A percentile compares a stretch with the other conserved stretches of the same genome.
These are phyloP conservation scores for Hoplostethus atlanticus DNA, from an alignment of 2,797 vertebrate species.

Conservation along the genomic window DNA sequence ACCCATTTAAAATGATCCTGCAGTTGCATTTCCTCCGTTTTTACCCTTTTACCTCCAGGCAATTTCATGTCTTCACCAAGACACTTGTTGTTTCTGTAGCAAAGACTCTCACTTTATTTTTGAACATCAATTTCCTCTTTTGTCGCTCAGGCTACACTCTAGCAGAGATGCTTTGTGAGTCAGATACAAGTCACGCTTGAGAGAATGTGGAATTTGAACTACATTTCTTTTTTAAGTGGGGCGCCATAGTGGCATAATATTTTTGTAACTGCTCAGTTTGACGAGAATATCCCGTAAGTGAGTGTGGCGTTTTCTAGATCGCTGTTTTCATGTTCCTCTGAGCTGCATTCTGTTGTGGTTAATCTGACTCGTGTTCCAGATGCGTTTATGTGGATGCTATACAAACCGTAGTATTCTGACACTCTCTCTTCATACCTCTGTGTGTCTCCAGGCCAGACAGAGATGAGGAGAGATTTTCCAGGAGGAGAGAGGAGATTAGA, in stretches of 20 bases:
- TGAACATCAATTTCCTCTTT: constrained; percentile 2
- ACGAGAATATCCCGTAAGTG: constrained; percentile 19
- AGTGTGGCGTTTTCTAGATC: constrained; percentile 4
- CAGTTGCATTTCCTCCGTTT: neutral
- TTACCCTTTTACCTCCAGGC: neutral
- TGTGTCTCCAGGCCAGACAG: constrained; percentile 66
- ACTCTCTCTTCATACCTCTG: constrained; percentile 24
- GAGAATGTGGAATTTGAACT: neutral
- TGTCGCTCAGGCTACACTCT: constrained; percentile 2
- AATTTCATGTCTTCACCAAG: constrained; percentile 16
- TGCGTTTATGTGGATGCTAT: constrained; percentile 11
- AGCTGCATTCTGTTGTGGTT: neutral
- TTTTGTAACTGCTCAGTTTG: neutral
- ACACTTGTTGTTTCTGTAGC: neutral
- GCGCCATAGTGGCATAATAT: neutral
- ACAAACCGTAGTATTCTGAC: constrained; percentile 14
- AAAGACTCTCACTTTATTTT: neutral
- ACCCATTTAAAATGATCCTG: neutral
- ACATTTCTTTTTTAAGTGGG: neutral
- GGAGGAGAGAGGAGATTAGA: constrained; percentile 79
- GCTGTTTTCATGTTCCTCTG: neutral
- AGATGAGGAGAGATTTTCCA: constrained; percentile 79
- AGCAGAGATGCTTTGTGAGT: neutral
- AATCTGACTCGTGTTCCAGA: constrained; percentile 13
- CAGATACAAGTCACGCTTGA: neutral